A percentile compares a stretch with the other conserved stretches of the same genome.
phyloP scores from a whole-genome alignment of 2,113 vertebrate species.

The Xenus cinereus region DNA sequence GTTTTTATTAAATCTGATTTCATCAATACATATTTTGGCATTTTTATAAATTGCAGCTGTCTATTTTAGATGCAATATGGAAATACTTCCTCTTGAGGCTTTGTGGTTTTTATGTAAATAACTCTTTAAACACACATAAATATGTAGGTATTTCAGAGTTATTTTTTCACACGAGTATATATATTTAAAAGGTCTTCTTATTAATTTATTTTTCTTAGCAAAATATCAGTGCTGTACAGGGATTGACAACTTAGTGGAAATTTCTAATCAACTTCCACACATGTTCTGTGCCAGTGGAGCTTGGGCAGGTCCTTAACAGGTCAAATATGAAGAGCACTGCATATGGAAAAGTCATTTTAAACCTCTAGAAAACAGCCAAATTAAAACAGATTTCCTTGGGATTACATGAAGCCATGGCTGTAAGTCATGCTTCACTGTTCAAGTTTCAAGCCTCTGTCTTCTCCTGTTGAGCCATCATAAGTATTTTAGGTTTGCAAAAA shows the following conservation, averaged over 20 bases:
- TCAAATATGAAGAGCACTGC: neutral
- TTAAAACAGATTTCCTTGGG: neutral
- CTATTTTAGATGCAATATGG: neutral
- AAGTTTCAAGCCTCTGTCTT: neutral
- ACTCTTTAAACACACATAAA: neutral
- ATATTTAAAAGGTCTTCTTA: neutral
- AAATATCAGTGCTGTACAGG: neutral
- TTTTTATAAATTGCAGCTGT: neutral
- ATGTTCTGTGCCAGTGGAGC: neutral
- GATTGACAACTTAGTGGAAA: neutral
- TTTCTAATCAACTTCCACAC: neutral
- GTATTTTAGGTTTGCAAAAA: neutral
- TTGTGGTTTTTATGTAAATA: neutral
- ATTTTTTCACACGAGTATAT: neutral
- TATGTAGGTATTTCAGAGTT: neutral
- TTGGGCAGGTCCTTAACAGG: neutral
- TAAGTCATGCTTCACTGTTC: neutral
- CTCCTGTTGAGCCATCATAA: neutral
- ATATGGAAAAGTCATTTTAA: neutral
- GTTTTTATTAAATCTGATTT: neutral
- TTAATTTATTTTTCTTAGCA: neutral
- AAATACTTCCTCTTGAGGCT: neutral
- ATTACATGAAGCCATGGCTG: neutral
- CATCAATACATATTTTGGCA: neutral
- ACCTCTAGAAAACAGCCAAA: neutral